Percentiles rank a stretch among this genome's conserved stretches.
phyloP scores from a whole-genome alignment of 2,113 vertebrate genomes.

The Nycticorax nycticorax region DNA sequence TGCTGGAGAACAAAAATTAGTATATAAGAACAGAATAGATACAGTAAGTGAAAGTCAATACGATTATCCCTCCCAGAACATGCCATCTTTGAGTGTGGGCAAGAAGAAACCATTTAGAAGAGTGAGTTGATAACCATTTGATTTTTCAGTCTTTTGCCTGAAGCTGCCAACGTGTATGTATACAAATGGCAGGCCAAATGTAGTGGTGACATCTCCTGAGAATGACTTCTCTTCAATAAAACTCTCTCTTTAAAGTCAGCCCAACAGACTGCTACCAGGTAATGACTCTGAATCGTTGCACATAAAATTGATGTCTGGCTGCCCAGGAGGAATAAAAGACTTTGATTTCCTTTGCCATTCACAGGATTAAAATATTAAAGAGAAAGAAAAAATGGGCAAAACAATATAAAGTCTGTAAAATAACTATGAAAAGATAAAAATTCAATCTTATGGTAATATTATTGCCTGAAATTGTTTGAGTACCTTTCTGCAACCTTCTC shows the following conservation, averaged over 20 bases:
- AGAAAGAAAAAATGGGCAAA: neutral
- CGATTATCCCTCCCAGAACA: neutral
- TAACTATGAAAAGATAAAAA: neutral
- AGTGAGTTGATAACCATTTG: neutral
- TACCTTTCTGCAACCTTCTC: neutral
- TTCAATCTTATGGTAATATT: neutral
- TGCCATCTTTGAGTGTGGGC: neutral
- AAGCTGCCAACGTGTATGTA: neutral
- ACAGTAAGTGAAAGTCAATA: neutral
- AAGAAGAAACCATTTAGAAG: neutral
- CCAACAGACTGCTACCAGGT: neutral
- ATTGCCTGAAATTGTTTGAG: neutral
- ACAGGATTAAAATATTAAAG: neutral
- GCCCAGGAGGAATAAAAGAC: neutral
- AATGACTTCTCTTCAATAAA: neutral
- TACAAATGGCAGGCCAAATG: neutral
- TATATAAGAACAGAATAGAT: neutral
- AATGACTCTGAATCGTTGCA: neutral
- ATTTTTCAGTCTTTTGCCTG: neutral
- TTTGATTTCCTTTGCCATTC: neutral
- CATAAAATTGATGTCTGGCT: neutral
- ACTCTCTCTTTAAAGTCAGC: neutral
- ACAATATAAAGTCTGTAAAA: neutral
- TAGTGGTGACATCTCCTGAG: neutral
- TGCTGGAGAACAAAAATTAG: neutral